Evolutionary conservation across 2,113 vertebrate species (phyloP).

Genomic region (Andinoacara biseriatus): DNA sequence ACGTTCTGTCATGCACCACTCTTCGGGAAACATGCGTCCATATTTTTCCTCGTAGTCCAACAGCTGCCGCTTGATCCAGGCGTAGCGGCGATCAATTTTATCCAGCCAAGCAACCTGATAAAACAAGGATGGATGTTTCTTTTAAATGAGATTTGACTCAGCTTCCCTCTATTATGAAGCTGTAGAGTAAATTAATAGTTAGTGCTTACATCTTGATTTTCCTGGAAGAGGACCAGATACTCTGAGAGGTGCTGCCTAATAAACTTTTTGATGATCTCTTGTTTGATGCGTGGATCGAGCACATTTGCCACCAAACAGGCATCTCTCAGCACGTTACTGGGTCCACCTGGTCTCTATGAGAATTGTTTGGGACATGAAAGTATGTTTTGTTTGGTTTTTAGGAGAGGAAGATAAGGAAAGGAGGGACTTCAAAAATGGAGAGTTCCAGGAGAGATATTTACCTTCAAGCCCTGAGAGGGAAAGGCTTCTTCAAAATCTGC

Average conservation of each 20-base stretch:
- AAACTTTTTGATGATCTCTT: conserved; percentile 99
- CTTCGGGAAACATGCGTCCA: conserved; percentile 92
- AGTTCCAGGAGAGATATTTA: conserved; percentile 61
- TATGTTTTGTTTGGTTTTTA: neutral
- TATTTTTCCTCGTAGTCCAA: conserved; percentile 99
- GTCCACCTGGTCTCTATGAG: conserved; percentile 89
- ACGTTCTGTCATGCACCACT: conserved; percentile 97
- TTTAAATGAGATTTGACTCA: neutral
- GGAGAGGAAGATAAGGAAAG: neutral
- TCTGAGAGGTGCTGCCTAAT: conserved; percentile 97
- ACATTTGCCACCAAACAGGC: conserved; percentile 96
- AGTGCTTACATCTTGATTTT: conserved; percentile 90
- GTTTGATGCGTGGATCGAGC: conserved; percentile 94
- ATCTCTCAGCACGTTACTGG: conserved; percentile 94
- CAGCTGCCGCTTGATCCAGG: conserved; percentile 97
- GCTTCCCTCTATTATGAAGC: neutral
- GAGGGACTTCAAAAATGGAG: neutral
- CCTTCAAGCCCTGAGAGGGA: conserved; percentile 95
- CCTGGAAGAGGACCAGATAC: conserved; percentile 97
- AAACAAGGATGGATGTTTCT: neutral
- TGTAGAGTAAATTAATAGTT: neutral
- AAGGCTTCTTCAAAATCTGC: conserved; percentile 98
- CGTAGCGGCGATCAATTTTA: conserved; percentile 94
- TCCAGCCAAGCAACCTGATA: conserved; percentile 96
- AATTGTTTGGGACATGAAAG: neutral